Evolutionary conservation across 2,113 vertebrate genomes (phyloP).

Genomic region (Hydropotes inermis): DNA sequence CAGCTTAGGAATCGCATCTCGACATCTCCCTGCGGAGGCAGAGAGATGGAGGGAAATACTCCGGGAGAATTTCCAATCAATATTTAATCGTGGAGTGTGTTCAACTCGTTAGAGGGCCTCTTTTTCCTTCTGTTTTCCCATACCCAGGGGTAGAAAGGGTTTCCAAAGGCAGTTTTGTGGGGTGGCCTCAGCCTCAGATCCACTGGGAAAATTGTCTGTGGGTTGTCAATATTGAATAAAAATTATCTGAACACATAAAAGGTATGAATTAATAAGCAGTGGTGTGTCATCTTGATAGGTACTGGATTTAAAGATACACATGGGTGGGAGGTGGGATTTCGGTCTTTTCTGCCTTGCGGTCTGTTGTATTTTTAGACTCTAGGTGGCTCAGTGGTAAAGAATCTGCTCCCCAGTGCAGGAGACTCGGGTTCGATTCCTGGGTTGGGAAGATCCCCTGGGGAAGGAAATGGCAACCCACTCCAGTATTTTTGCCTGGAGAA

Average conservation of each 20-base stretch:
- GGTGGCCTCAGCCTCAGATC: neutral
- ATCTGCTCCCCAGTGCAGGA: neutral
- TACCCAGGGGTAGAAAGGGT: conserved; percentile 30
- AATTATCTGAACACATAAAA: neutral
- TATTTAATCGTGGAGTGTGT: conserved; percentile 83
- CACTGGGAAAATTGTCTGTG: neutral
- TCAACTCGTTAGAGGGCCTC: conserved; percentile 63
- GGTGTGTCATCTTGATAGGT: neutral
- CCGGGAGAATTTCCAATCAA: conserved; percentile 83
- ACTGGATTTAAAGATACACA: neutral
- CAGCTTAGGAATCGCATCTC: conserved; percentile 83
- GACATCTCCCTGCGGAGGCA: conserved; percentile 75
- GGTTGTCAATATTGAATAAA: neutral
- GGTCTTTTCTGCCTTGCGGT: neutral
- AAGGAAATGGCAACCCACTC: neutral
- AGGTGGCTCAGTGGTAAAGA: neutral
- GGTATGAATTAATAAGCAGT: neutral
- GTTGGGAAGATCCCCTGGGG: neutral
- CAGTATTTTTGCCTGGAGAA: neutral
- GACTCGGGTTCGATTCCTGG: neutral
- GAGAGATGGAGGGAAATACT: conserved; percentile 75
- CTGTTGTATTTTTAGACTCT: neutral
- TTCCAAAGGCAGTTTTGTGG: conserved; percentile 52
- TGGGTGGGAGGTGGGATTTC: neutral
- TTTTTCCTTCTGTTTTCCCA: conserved; percentile 33